A percentile compares a stretch with the other conserved stretches of the same genome.
Conservation (phyloP, 2,888 invertebrate genomes). For the Tetramorium bicarinatum region DNA sequence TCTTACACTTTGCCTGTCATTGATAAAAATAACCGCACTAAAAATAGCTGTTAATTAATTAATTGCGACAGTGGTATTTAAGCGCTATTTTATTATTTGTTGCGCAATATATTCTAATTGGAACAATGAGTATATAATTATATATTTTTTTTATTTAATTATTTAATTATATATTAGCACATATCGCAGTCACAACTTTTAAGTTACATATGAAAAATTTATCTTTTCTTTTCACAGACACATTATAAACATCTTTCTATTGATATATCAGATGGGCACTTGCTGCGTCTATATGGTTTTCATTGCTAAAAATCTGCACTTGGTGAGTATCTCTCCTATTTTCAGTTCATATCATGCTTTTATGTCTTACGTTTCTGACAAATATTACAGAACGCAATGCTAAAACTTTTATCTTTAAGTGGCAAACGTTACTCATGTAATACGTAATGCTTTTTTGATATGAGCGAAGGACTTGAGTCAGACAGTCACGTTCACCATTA, state of each 20-base stretch:
- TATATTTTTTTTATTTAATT: too few relatives aligned
- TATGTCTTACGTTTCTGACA: not conserved
- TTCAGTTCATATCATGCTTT: not conserved
- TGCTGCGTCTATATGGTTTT: constrained; percentile 99
- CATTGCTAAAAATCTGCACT: constrained; percentile 94
- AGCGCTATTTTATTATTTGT: not conserved
- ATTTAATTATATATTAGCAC: not conserved
- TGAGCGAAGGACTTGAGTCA: not conserved
- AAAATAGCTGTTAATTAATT: not conserved
- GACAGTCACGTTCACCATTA: not conserved
- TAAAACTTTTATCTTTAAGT: not conserved
- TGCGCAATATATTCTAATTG: not conserved
- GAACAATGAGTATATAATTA: not conserved
- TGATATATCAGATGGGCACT: constrained; percentile 97
- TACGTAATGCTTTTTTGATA: too few relatives aligned
- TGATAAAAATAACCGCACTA: not conserved
- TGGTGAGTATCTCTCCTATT: constrained; percentile 85
- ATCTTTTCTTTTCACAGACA: constrained; percentile 87
- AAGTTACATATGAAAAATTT: not conserved
- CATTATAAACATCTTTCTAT: constrained; percentile 91
- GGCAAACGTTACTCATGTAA: not conserved
- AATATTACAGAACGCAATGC: not conserved
- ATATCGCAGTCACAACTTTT: not conserved
- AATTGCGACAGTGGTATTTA: not conserved
- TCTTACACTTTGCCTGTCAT: not conserved